Percentiles rank a stretch among this genome's conserved stretches.
These are phyloP conservation scores for Sceloporus tristichus DNA, from an alignment of 2,113 vertebrate genomes.

Conservation along the genomic window DNA sequence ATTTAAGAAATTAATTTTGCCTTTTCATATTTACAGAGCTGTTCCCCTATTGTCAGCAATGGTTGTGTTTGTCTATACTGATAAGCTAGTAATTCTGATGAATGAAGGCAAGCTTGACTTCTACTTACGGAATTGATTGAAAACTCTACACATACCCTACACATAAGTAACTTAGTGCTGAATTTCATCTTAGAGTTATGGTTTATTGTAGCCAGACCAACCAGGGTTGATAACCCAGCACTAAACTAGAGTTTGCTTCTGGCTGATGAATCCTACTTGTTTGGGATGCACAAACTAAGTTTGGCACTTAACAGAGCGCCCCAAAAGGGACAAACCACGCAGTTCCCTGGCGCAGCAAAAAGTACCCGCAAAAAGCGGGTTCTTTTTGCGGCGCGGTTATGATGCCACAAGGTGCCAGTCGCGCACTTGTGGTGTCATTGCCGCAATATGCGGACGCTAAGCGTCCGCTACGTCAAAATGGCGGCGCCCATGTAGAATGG, in stretches of 20 bases:
- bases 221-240: background rate
- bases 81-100: background rate
- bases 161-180: background rate
- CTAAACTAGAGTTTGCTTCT: background rate
- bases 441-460: too few species aligned
- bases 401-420: too few species aligned
- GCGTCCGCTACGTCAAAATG: too few species aligned
- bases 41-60: background rate
- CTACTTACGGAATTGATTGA: background rate
- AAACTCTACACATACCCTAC: background rate
- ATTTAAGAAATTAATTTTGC: background rate
- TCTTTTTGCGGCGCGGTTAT: too few species aligned
- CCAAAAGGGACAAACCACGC: too few species aligned
- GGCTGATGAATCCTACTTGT: background rate
- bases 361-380: too few species aligned
- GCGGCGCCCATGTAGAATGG: too few species aligned
- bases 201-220: background rate
- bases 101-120: background rate
- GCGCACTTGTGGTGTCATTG: too few species aligned
- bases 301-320: too few species aligned
- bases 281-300: background rate
- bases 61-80: background rate
- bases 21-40: background rate
- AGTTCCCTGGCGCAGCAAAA: too few species aligned
- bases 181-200: background rate